Evolutionary conservation across 2,113 vertebrate species (phyloP), one percentile per base, ranked within the genome.

Genomic region (Cinclus cinclus): DNA sequence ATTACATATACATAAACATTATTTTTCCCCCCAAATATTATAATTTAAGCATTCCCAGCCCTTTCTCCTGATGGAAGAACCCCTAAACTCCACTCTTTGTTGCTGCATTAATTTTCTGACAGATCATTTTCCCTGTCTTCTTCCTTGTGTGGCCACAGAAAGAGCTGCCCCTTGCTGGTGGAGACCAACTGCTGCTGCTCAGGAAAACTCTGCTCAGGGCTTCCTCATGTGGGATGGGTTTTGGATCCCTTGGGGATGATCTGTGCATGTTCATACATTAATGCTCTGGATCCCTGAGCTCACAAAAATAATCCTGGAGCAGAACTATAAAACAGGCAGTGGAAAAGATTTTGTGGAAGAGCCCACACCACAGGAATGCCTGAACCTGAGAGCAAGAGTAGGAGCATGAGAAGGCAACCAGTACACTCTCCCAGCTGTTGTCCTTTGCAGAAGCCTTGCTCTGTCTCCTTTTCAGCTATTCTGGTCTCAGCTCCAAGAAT

Each of bases 381-480:
- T 65, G 35, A 18, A 74, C 42, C 27, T 87, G 56, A 28, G 15
- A 82, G 6, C 20, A 44, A 39, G 35, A 73, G 21, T 6, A 44
- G 24, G 52, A 68, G 8, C 4, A 17, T 23, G 42, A 73, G 41
- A 31, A 62, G 10, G 35, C 12, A 79, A 33, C 13, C 1, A 2
- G 22, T 4, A 1, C 0, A 0, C 2, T 86, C 30, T 55, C 37
- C 28, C 28, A 59, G 2, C 5, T 27, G 11, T 2, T 42, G 9
- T 69, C 20, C 17, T 85, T 60, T 90, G 49, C 41, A 80, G 50
- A 31, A 89, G 13, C 52, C n/a, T 76, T 91, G 14, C 17, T 37
- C 25, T 56, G 47, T n/a, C 31, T 86, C 13, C 14, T 69, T 56
- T 56, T 73, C 83, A 77, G 59, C 30, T 69, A 8, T 58, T 44